These are phyloP conservation scores for Myotis pilosus DNA, from an alignment of 2,797 vertebrate species.

Conservation along the genomic window DNA sequence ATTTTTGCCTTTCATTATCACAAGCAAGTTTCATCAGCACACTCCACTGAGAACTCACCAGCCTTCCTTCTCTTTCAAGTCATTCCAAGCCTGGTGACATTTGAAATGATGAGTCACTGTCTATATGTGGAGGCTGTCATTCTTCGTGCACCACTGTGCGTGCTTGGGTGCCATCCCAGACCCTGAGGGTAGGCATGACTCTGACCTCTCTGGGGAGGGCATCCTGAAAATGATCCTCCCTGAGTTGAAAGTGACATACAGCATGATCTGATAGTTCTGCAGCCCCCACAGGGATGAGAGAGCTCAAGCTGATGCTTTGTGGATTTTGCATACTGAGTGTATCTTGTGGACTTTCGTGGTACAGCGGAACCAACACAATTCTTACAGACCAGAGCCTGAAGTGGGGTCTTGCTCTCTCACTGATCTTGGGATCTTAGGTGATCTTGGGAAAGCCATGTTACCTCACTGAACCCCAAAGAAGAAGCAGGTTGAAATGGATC, in stretches of 20 bases:
- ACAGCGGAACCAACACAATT: neutral
- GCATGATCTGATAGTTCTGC: conserved; percentile 43
- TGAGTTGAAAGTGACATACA: conserved; percentile 15
- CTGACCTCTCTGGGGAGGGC: neutral
- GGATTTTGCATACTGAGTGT: conserved; percentile 5
- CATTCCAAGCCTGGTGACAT: conserved; percentile 46
- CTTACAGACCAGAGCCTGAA: neutral
- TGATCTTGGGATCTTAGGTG: neutral
- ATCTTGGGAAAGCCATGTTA: neutral
- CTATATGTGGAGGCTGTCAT: conserved; percentile 57
- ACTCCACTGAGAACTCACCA: neutral
- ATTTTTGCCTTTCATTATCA: conserved; percentile 18
- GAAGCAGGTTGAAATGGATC: neutral
- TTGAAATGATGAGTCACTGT: conserved; percentile 59
- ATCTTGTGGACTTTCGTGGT: neutral
- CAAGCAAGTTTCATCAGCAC: neutral
- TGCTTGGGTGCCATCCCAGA: conserved; percentile 34
- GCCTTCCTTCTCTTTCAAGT: conserved; percentile 51
- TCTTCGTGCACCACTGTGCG: neutral
- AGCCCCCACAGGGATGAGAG: neutral
- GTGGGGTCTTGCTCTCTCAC: neutral
- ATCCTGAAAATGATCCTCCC: neutral
- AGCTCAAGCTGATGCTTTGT: conserved; percentile 14
- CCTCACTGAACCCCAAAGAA: neutral
- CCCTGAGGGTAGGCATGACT: neutral